These are phyloP conservation scores for Charaxes varanes DNA, from an alignment of 1,140 invertebrate genomes.

Conservation along the genomic window DNA sequence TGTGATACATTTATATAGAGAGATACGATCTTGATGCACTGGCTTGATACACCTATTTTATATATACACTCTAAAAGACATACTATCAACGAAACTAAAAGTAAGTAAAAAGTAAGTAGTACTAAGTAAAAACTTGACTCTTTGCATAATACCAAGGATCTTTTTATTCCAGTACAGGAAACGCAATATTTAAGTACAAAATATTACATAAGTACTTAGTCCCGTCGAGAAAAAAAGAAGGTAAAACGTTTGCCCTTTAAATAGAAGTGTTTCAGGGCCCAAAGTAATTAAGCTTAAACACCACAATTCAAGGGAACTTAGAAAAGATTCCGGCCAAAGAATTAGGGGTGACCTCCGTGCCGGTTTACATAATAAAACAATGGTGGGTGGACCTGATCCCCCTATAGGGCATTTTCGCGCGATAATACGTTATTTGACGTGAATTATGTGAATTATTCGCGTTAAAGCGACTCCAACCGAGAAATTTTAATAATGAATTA, in stretches of 20 bases:
- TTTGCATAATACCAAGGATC: too few species aligned
- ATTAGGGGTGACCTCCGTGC: constrained; percentile 35
- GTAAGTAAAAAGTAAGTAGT: too few species aligned
- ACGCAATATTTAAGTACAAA: constrained; percentile 3
- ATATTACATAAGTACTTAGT: too few species aligned
- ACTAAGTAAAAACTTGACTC: too few species aligned
- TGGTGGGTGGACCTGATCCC: constrained; percentile 17
- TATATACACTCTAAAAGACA: too few species aligned
- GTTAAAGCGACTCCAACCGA: constrained; percentile 49
- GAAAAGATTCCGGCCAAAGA: constrained; percentile 47
- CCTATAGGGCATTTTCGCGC: constrained; percentile 18
- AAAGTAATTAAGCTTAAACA: constrained; percentile 40
- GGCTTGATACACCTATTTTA: too few species aligned
- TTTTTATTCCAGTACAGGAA: too few species aligned
- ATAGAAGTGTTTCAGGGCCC: constrained; percentile 15
- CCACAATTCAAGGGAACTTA: constrained; percentile 50
- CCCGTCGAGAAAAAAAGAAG: too few species aligned
- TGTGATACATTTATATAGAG: too few species aligned
- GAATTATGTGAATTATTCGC: constrained; percentile 53
- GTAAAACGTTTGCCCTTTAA: constrained; percentile 8
- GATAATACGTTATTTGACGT: constrained; percentile 53
- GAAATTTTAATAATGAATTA: constrained; percentile 69
- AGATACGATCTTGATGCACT: too few species aligned
- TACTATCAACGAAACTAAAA: too few species aligned
- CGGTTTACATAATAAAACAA: constrained; percentile 61